Evolutionary conservation across 2,113 vertebrate species (phyloP).

Genomic region (Mesocricetus auratus): DNA sequence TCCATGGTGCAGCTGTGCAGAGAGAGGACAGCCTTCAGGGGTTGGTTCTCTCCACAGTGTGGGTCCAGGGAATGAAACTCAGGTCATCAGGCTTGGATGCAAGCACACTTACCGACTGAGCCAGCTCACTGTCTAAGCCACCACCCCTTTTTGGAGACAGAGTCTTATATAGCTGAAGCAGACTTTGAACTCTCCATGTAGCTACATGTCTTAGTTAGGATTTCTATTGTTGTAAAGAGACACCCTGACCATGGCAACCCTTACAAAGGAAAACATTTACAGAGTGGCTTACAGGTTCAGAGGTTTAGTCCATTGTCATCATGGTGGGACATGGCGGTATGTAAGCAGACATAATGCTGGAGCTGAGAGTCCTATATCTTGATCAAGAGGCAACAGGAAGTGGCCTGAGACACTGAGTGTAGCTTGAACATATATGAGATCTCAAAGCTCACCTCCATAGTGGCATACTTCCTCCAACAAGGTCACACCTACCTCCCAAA

Average conservation of each 20-base stretch:
- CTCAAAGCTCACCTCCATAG: neutral
- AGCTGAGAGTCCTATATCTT: neutral
- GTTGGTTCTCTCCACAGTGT: neutral
- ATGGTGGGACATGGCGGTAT: neutral
- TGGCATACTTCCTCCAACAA: neutral
- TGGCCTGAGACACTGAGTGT: neutral
- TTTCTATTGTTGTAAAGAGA: neutral
- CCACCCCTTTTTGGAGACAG: too few species aligned
- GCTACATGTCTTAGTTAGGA: neutral
- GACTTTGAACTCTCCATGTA: neutral
- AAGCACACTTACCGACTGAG: neutral
- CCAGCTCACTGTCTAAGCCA: neutral
- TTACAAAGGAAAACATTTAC: neutral
- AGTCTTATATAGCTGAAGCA: neutral
- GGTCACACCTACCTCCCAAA: neutral
- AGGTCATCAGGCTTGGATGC: too few species aligned
- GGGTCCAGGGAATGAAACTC: neutral
- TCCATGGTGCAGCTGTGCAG: neutral
- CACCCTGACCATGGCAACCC: neutral
- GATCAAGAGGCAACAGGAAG: neutral
- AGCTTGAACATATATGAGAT: neutral
- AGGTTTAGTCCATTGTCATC: neutral
- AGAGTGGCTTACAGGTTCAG: neutral
- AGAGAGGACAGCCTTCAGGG: too few species aligned
- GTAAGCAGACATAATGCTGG: neutral